A percentile compares a stretch with the other conserved stretches of the same genome.
phyloP scores from a whole-genome alignment of 1,140 invertebrate species.

The Procambarus virginalis region DNA sequence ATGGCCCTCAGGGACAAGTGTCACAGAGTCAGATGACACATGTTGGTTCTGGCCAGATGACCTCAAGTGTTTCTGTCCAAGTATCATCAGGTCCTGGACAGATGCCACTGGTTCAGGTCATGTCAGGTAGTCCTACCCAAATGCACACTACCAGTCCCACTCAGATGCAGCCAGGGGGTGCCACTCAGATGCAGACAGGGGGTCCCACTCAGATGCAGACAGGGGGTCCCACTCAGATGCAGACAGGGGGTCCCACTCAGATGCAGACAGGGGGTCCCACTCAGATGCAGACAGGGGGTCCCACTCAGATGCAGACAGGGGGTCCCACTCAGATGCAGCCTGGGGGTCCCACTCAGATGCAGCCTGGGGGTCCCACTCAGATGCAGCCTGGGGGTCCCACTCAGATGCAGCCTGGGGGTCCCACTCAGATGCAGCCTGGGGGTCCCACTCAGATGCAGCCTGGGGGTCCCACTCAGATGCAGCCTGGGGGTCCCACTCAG shows the following conservation, averaged over 20 bases:
- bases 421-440: constrained; percentile 2
- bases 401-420: constrained; percentile 18
- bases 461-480: constrained; percentile 27
- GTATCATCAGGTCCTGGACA: background rate
- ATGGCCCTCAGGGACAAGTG: constrained; percentile 37
- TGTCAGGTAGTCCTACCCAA: background rate
- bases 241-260: constrained; percentile 15
- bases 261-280: constrained; percentile 35
- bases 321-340: constrained; percentile 26
- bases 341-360: background rate
- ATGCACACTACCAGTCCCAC: constrained; percentile 12
- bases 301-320: constrained; percentile 33
- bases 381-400: constrained; percentile 17
- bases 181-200: constrained; percentile 24
- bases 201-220: constrained; percentile 22
- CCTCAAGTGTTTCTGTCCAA: constrained; percentile 16
- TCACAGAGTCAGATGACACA: constrained; percentile 8
- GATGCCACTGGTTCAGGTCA: constrained; percentile 9
- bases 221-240: constrained; percentile 26
- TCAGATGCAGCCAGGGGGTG: constrained; percentile 23
- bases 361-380: constrained; percentile 15
- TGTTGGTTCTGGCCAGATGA: background rate
- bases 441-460: constrained; percentile 28
- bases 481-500: constrained; percentile 23
- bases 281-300: constrained; percentile 12